phyloP scores from a whole-genome alignment of 2,888 invertebrate genomes.

The Dorcus parallelipipedus region DNA sequence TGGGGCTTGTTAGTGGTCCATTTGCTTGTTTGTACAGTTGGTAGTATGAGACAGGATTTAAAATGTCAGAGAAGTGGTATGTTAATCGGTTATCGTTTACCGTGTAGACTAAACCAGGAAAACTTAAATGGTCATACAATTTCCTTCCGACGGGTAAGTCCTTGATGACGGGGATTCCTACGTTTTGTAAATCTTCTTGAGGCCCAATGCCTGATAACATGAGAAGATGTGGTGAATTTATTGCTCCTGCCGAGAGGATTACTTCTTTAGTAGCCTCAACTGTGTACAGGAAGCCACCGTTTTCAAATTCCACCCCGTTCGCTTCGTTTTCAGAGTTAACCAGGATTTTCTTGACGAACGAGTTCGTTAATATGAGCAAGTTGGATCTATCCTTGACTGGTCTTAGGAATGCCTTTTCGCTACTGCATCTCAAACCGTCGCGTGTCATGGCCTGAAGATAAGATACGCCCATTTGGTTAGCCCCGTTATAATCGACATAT shows the following conservation, averaged over 20 bases:
- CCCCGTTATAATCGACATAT: slow-evolving; percentile 60
- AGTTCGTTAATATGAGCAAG: no score
- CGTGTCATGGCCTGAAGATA: no score
- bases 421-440: no score
- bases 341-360: slow-evolving; percentile 37
- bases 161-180: slow-evolving; percentile 54
- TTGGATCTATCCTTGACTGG: no score
- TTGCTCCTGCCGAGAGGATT: slow-evolving; percentile 70
- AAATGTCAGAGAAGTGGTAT: no score
- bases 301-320: no score
- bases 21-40: no score
- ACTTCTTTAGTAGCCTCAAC: slow-evolving; percentile 66
- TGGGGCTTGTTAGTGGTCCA: slow-evolving; percentile 54
- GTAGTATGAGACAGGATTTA: no score
- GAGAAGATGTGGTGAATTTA: slow-evolving; percentile 73
- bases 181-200: slow-evolving; percentile 53
- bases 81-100: slow-evolving; percentile 46
- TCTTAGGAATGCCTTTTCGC: no score
- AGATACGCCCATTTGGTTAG: slow-evolving; percentile 37
- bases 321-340: no score
- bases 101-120: slow-evolving; percentile 60
- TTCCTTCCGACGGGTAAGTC: slow-evolving; percentile 65
- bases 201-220: slow-evolving; percentile 77
- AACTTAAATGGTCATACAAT: slow-evolving; percentile 66
- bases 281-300: slow-evolving; percentile 49